Base-by-base conservation (phyloP, 2,888 invertebrate genomes). In the Hyppa rectilinea region DNA sequence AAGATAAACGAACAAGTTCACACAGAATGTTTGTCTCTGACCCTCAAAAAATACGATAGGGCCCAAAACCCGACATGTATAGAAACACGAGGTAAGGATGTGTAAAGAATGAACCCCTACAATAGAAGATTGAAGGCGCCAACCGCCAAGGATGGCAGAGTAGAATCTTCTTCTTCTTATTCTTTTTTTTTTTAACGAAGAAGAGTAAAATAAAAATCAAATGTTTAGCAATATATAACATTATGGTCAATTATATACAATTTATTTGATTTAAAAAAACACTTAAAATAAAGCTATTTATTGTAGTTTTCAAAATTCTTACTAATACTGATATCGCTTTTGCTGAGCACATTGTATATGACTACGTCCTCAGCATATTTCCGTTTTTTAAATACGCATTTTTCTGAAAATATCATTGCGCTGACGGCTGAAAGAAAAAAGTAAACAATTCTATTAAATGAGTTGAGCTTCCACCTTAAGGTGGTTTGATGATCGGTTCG, bases 311-410 rank as follows among this genome's bases (percentile, higher is more conserved):
- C 29, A 34, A 75, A 61, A 4, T 66, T 75, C 47, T 90, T 89
- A 6, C 84, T 80, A n/a, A 92, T 71, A 65, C 88, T 93, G n/a
- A 92, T 88, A 49, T 94, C 95, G 50, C 92, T 93, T 61, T 93
- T 94, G 66, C 88, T 92, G 10, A 95, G 88, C 0, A 93, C 70
- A 53, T 94, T 93, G 68, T 91, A 96, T 0, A 94, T 75, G 17
- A 60, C 38, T 2, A 92, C 68, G 2, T 85, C 76, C 0, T 85
- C 87, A 0, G 80, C 47, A 66, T 91, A 95, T 2, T 62, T 77
- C 0, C 92, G 88, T 38, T 87, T 87, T 40, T 91, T 85, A 2
- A 95, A 66, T 0, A 95, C 81, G 70, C 94, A 95, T 70, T 92
- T 93, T 0, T 93, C 95, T 6, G 87, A 87, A 36, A 83, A 90